Evolutionary conservation across 2,888 invertebrate genomes (phyloP), one percentile per base, ranked within the genome.

Genomic region (Lottia gigantea): DNA sequence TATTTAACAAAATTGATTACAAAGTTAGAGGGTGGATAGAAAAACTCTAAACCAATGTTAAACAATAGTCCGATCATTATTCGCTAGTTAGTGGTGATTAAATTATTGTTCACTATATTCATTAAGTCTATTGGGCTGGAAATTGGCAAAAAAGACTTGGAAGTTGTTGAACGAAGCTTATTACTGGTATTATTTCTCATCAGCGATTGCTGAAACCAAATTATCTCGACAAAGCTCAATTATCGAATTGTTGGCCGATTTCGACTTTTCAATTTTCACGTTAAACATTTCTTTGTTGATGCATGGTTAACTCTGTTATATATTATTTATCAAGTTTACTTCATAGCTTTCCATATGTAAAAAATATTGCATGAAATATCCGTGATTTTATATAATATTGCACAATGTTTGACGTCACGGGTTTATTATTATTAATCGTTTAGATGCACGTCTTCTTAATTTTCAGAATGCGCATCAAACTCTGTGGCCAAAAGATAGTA

Each of bases 1-100:
- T 69, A 69, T 64, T 69, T 69, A 64, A 64, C 64, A 55, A 49
- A 46, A 64, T 46, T 66, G 69, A 69, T 55, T 71, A 55, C 55
- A 55, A 55, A 2, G 55, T 23, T 55, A 23, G 3, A 19, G 55
- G 55, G 23, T 23, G 19, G 55, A 23, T 23, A 19, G 55, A 55
- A 19, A 55, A 55, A 49, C 49, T 49, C 49, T 49, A 19, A n/a
- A 19, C 49, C 19, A 49, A 49, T 19, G 49, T 16, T 49, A 19
- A 49, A 49, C 49, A 49, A 55, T 55, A 23, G 55, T 11, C 11
- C 55, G 23, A 19, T 55, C 23, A 55, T 55, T 55, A 55, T 14
- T 23, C 12, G 55, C 55, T 55, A 12, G 55, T 55, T 55, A 55
- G 12, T 12, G 23, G 14, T 19, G 11, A 55, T 55, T 55, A 55